Percentiles rank a stretch among this genome's conserved stretches.
These are phyloP conservation scores for Lepidurus arcticus DNA, from an alignment of 1,140 invertebrate genomes.

Conservation along the genomic window DNA sequence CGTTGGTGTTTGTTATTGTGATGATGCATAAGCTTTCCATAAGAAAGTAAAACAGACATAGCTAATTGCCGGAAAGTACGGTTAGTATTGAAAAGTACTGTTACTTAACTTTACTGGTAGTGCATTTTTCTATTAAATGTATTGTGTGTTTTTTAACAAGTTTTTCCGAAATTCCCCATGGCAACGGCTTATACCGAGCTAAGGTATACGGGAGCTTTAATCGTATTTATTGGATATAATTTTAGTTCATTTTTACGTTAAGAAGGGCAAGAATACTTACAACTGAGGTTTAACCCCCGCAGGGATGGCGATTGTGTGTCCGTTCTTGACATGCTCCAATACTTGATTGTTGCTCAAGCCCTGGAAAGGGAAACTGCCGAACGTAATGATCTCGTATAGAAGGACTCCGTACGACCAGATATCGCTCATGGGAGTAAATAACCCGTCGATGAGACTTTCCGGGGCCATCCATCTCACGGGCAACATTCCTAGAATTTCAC, in stretches of 20 bases:
- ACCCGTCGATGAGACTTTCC: slow-evolving; percentile 67
- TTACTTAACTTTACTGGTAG: too few relatives aligned
- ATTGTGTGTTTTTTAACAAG: too few relatives aligned
- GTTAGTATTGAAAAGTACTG: too few relatives aligned
- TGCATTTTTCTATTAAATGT: too few relatives aligned
- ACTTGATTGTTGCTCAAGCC: slow-evolving; percentile 79
- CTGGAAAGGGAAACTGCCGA: slow-evolving; percentile 81
- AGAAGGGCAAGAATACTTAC: slow-evolving; percentile 52
- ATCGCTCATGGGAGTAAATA: slow-evolving; percentile 78
- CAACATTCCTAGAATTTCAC: slow-evolving; percentile 55
- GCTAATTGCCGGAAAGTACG: too few relatives aligned
- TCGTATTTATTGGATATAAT: too few relatives aligned
- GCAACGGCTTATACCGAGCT: neutral
- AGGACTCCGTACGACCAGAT: slow-evolving; percentile 81
- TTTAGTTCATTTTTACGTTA: neutral
- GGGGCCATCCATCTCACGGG: slow-evolving; percentile 93
- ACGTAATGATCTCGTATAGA: slow-evolving; percentile 77
- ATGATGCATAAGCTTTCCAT: too few relatives aligned
- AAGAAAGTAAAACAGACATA: too few relatives aligned
- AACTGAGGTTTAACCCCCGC: slow-evolving; percentile 65
- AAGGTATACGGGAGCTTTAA: neutral
- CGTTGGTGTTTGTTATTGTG: too few relatives aligned
- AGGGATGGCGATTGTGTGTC: slow-evolving; percentile 65
- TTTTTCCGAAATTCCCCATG: too few relatives aligned
- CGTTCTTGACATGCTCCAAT: slow-evolving; percentile 67